These are phyloP conservation scores for Phalacrocorax pelagicus DNA, from an alignment of 2,113 vertebrate genomes.

Conservation along the genomic window DNA sequence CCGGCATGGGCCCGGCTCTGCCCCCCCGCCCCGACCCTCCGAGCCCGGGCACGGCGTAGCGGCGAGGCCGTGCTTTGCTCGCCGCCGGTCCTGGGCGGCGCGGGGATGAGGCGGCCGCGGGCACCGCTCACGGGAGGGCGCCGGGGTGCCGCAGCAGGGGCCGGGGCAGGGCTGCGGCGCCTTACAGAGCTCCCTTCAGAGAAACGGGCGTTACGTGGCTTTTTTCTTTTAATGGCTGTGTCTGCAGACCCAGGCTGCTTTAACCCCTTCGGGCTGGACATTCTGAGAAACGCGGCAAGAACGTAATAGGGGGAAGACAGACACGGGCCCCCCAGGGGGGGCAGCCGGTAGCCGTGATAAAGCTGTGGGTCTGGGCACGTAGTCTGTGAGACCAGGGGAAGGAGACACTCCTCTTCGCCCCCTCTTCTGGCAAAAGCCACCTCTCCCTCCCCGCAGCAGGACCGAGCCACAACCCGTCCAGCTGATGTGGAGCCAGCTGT, in stretches of 20 bases:
- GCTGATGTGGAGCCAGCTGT: fast-evolving
- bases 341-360: neutral
- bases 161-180: neutral
- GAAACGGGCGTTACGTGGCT: fast-evolving
- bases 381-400: neutral
- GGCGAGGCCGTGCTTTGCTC: too few relatives aligned
- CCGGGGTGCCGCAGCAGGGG: too few relatives aligned
- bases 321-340: fast-evolving
- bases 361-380: fast-evolving
- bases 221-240: neutral
- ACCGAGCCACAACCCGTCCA: fast-evolving
- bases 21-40: too few relatives aligned
- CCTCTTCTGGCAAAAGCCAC: too few relatives aligned
- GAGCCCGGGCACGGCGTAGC: too few relatives aligned
- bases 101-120: too few relatives aligned
- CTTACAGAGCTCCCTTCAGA: neutral
- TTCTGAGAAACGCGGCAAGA: neutral
- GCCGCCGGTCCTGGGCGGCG: too few relatives aligned
- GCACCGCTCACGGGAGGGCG: too few relatives aligned
- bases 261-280: neutral
- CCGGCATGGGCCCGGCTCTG: too few relatives aligned
- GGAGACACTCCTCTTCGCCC: neutral
- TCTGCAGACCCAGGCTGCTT: neutral
- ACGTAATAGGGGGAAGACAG: neutral
- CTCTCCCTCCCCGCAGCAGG: neutral